Evolutionary conservation across 2,888 invertebrate species (phyloP), one percentile per base, ranked within the genome.

Genomic region (Odontomyia ornata): DNA sequence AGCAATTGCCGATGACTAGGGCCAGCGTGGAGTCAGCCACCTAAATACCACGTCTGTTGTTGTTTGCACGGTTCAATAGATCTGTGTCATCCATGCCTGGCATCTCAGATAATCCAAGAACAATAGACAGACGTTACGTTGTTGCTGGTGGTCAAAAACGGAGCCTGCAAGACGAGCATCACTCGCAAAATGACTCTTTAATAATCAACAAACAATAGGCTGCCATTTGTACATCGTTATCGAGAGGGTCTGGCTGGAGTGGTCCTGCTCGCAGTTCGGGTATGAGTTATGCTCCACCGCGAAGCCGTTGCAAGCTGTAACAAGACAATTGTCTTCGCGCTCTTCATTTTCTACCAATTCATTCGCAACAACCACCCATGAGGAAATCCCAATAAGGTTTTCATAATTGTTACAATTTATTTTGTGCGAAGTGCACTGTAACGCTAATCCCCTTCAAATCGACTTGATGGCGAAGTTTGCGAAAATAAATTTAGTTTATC

Each of bases 171-270:
- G 72, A 72, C 56, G 56, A 72, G 30, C 72, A 28, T 18, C 30
- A 30, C 72, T 72, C 72, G 36, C 56, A 21, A 72, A 43, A 57
- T 72, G 72, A 72, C 56, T 72, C 15, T 30, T 72, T 72, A 57
- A 56, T 56, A 72, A 69, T 69, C 72, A 56, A 30, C 72, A 72
- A 72, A 72, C 72, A 72, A 72, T 72, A 43, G 72, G 56, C 30
- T 36, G 30, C 28, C 56, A 72, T 72, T 72, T 72, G 72, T 72
- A 56, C 52, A 72, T 72, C 21, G 56, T 28, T 69, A 69, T 46
- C 25, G 18, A 47, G 69, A 13, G 46, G 28, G 72, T 30, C 72
- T 15, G 28, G n/a, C n/a, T 72, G 18, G 28, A 21, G 72, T 47
- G 23, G 36, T 36, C 18, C 23, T 69, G 15, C 15, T 27, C 52